A percentile compares a stretch with the other conserved stretches of the same genome.
Conservation (phyloP, 1,140 invertebrate species). For the Odontomachus brunneus region DNA sequence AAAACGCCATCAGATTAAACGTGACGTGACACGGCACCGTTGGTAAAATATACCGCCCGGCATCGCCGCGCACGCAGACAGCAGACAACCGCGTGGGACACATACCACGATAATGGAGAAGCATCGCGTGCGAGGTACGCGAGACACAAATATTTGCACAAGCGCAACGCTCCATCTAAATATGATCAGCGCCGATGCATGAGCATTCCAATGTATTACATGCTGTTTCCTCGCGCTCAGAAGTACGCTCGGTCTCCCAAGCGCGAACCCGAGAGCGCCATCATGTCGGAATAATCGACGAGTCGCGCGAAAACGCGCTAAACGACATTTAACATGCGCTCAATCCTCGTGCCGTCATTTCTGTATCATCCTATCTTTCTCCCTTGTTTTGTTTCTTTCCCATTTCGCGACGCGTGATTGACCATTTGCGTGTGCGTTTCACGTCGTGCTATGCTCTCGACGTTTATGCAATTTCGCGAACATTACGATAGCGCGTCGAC, state of each 20-base stretch:
- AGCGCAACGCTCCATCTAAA: slow-evolving; percentile 49
- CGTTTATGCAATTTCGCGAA: slow-evolving; percentile 25
- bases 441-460: background rate
- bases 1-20: slow-evolving; percentile 62
- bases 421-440: slow-evolving; percentile 19
- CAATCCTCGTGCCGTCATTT: too few species aligned
- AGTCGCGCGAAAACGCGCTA: background rate
- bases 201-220: slow-evolving; percentile 48
- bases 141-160: slow-evolving; percentile 52
- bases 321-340: background rate
- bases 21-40: slow-evolving; percentile 33
- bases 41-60: slow-evolving; percentile 40
- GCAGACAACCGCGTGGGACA: slow-evolving; percentile 5
- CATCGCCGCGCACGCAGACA: too few species aligned
- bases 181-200: slow-evolving; percentile 50
- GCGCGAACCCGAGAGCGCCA: background rate
- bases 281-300: slow-evolving; percentile 6
- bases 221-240: slow-evolving; percentile 16
- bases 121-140: slow-evolving; percentile 48
- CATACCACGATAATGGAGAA: slow-evolving; percentile 51
- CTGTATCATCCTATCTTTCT: too few species aligned
- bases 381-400: background rate
- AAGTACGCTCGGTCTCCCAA: background rate
- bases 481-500: slow-evolving; percentile 6
- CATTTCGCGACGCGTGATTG: slow-evolving; percentile 1